Base-by-base conservation (phyloP, 2,113 vertebrate species). In the Hippocampus barbouri region DNA sequence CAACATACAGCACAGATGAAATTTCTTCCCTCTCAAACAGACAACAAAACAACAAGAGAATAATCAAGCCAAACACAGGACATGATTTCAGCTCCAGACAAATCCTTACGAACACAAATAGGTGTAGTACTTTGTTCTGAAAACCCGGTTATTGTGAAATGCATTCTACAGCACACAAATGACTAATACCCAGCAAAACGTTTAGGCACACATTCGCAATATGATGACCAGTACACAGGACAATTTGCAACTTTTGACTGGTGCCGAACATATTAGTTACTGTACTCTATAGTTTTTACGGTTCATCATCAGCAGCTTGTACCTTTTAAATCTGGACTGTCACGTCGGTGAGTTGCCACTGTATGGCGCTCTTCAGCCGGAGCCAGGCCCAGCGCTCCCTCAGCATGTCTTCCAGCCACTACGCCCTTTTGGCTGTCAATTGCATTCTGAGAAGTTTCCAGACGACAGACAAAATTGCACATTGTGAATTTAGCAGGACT, bases 251-350 rank as follows among this genome's bases (percentile, higher is more conserved):
- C 2, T 49, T 15, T 16, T 49, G 51, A 53, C 51, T 53, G 51
- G 20, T 53, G 51, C 20, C 2, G 47, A 49, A 16, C 47, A 43
- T 43, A 11, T 11, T 8, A 8, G 11, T 43, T 43, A 43, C 41
- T 43, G 41, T 43, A 43, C 8, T 8, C 2, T 49, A 49, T 16
- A 16, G 14, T 49, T 49, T 49, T 49, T 49, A 16, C 47, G 1
- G 47, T 49, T 49, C 15, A 49, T 49, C 15, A 49, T 15, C 47
- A 4, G 4, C 47, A 49, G 14, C 43, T 15, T 10, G 43, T 88
- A 93, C 92, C 93, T 92, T 93, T 93, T 53, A 91, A 76, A 75
- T 88, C 87, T 2, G 73, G 64, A 66, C n/a, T 59, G 68, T 84
- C 80, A 11, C 83, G 90, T 1, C 8, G 74, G 61, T 65, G 81